phyloP scores from a whole-genome alignment of 2,888 invertebrate species.

The Caenorhabditis virilis region DNA sequence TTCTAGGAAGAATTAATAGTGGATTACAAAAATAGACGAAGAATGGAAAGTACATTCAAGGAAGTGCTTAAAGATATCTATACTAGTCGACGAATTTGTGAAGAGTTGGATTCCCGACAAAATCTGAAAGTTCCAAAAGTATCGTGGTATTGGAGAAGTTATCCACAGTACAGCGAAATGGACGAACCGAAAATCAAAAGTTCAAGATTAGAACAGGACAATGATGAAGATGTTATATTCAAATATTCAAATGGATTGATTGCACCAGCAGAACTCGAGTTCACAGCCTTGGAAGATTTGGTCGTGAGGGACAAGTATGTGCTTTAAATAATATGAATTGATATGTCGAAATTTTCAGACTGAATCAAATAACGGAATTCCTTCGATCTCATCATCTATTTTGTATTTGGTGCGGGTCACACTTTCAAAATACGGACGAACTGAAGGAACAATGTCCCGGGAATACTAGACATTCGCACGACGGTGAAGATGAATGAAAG shows the following conservation, averaged over 20 bases:
- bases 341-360: slow-evolving; percentile 34
- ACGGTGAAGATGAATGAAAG: slow-evolving; percentile 16
- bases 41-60: slow-evolving; percentile 34
- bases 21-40: slow-evolving; percentile 58
- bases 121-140: slow-evolving; percentile 16
- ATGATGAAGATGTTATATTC: slow-evolving; percentile 21
- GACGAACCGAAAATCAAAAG: slow-evolving; percentile 21
- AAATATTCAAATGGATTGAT: slow-evolving; percentile 53
- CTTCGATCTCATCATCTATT: slow-evolving; percentile 56
- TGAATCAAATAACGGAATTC: slow-evolving; percentile 43
- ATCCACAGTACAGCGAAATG: slow-evolving; percentile 34
- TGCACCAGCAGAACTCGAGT: slow-evolving; percentile 42
- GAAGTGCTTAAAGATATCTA: slow-evolving; percentile 55
- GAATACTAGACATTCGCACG: slow-evolving; percentile 50
- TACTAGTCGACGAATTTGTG: slow-evolving; percentile 59
- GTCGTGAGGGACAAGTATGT: background rate
- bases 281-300: background rate
- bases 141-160: slow-evolving; percentile 42
- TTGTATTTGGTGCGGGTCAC: slow-evolving; percentile 63
- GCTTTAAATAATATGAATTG: background rate
- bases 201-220: background rate
- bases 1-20: slow-evolving; percentile 57
- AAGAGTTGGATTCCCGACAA: slow-evolving; percentile 53
- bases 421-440: slow-evolving; percentile 48
- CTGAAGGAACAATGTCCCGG: slow-evolving; percentile 56